Evolutionary conservation across 2,113 vertebrate species (phyloP), one percentile per base, ranked within the genome.

Genomic region (Paramormyrops kingsleyae): DNA sequence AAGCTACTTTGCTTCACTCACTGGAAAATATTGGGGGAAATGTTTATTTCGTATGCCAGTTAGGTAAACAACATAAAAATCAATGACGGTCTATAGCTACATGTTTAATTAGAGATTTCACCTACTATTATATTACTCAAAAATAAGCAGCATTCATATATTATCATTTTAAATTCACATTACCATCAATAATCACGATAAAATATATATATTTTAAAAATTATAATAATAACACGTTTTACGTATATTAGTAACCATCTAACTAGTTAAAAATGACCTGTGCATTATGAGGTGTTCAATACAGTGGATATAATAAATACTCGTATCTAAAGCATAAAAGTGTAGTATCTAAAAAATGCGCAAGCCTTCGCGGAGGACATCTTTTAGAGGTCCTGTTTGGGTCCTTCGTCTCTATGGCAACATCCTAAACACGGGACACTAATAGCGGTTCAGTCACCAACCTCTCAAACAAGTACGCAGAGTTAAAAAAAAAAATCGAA

Each of bases 371-470:
- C 88, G 27, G 8, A 39, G 91, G 93, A 9, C 93, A 19, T 87
- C 93, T 92, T 89, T 47, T 0, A 21, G 13, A 88, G 94, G 92
- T 83, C 92, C 92, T 89, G 89, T 53, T 39, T 89, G 88, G 90
- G 90, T 93, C 92, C 84, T 88, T 83, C 13, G 92, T 93, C 93
- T 87, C 95, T 90, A 93, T 94, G 92, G 95, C 84, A 95, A 96
- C 95, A 21, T 50, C 17, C 17, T 86, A 52, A 92, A 92, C 90
- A 94, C 77, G 3, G 91, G 21, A 91, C 89, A 80, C 77, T 88
- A 85, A 35, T 87, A 83, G 52, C 70, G 70, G 27, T 49, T 70
- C 50, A 84, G 50, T 85, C 42, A 84, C 1, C 39, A 17, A n/a
- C 17, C 39, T 66, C 31, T 9, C n/a, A 53, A 85, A 85, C 46